phyloP scores from a whole-genome alignment of 2,888 invertebrate genomes.

The Drosophila borborema region DNA sequence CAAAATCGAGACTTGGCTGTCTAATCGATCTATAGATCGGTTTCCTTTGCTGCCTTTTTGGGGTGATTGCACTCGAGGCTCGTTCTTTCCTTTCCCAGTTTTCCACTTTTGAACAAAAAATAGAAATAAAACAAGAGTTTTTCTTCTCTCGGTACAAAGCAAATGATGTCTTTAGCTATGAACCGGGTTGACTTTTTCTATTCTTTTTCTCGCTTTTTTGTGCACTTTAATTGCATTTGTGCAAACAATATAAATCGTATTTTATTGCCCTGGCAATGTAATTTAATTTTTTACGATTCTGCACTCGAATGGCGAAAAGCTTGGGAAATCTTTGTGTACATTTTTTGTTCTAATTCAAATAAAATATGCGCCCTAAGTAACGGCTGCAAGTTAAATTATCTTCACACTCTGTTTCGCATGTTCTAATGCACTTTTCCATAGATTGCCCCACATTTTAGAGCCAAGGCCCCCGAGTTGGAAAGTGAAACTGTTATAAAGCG shows the following conservation, averaged over 20 bases:
- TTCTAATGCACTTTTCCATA: slow-evolving; percentile 36
- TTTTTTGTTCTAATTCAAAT: background rate
- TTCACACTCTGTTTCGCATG: slow-evolving; percentile 29
- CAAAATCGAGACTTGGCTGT: slow-evolving; percentile 56
- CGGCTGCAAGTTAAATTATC: slow-evolving; percentile 22
- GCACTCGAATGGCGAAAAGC: slow-evolving; percentile 70
- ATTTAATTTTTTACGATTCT: slow-evolving; percentile 83
- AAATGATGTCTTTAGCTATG: slow-evolving; percentile 75
- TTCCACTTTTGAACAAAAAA: slow-evolving; percentile 46
- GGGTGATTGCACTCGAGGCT: slow-evolving; percentile 73
- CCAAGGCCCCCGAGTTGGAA: slow-evolving; percentile 59
- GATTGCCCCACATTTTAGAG: slow-evolving; percentile 46
- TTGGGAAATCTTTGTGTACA: slow-evolving; percentile 35
- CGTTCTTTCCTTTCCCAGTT: slow-evolving; percentile 43
- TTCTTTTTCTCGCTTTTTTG: slow-evolving; percentile 47
- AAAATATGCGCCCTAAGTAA: slow-evolving; percentile 18
- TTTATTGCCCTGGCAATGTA: slow-evolving; percentile 69
- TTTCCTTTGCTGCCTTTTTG: slow-evolving; percentile 48
- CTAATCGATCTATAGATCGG: slow-evolving; percentile 73
- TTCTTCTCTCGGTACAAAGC: slow-evolving; percentile 65
- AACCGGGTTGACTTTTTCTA: slow-evolving; percentile 56
- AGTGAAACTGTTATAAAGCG: slow-evolving; percentile 67
- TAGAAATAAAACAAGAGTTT: slow-evolving; percentile 52
- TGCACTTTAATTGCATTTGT: slow-evolving; percentile 73
- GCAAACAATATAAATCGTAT: slow-evolving; percentile 76